These are phyloP conservation scores for Perca flavescens DNA, from an alignment of 2,113 vertebrate species.

Conservation along the genomic window DNA sequence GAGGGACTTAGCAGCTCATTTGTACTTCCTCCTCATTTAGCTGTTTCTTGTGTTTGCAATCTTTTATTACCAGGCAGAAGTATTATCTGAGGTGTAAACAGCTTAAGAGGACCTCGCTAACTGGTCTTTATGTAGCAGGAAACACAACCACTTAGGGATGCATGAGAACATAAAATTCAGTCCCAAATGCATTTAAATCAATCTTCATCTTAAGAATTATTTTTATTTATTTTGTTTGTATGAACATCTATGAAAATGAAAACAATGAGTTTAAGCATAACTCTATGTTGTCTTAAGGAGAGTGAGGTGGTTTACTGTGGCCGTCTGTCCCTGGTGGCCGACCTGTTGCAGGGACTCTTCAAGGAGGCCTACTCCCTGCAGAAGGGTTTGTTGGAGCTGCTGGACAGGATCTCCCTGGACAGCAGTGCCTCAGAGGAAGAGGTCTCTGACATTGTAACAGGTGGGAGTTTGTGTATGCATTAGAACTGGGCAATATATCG, in stretches of 20 bases:
- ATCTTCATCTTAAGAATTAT: background rate
- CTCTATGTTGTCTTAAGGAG: constrained; percentile 82
- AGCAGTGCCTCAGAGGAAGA: constrained; percentile 83
- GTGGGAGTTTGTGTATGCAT: constrained; percentile 70
- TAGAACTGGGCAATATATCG: too few species aligned
- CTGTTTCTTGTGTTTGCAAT: background rate
- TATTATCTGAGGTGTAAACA: background rate
- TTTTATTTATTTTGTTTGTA: background rate
- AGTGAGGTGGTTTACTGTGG: constrained; percentile 92
- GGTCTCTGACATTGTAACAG: constrained; percentile 85
- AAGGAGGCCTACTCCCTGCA: constrained; percentile 94
- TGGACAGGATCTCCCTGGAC: constrained; percentile 87
- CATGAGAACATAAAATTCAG: background rate
- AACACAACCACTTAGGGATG: background rate
- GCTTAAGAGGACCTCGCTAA: background rate
- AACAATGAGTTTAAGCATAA: background rate
- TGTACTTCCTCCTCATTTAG: background rate
- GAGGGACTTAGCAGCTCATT: background rate
- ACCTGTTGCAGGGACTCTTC: constrained; percentile 93
- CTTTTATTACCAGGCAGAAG: background rate
- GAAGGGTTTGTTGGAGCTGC: constrained; percentile 91
- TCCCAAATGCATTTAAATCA: background rate
- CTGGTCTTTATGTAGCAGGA: background rate
- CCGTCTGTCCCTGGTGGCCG: constrained; percentile 90
- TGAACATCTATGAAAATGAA: background rate